Conservation (phyloP, 2,888 invertebrate species). For the Drosophila eohydei region DNA sequence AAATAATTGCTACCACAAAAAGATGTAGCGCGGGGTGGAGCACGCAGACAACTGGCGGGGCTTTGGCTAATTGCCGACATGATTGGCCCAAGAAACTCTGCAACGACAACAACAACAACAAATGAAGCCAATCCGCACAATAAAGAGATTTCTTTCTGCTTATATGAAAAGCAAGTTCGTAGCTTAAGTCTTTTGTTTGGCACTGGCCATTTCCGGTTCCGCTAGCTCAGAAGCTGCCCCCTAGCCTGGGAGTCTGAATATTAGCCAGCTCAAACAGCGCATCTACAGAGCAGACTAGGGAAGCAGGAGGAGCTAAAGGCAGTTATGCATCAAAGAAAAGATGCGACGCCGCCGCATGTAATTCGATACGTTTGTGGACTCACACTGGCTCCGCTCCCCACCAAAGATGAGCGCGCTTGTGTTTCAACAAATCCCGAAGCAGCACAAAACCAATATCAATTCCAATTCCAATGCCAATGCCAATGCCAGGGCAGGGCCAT, state of each 20-base stretch:
- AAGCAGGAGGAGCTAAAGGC: neutral
- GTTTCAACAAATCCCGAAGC: conserved; percentile 47
- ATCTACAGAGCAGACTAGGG: neutral
- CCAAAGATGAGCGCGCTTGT: conserved; percentile 60
- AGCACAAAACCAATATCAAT: conserved; percentile 30
- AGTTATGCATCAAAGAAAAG: conserved; percentile 61
- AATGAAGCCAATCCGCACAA: conserved; percentile 31
- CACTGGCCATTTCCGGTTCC: conserved; percentile 71
- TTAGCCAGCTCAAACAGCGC: conserved; percentile 40
- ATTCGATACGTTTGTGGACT: conserved; percentile 66
- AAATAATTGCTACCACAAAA: conserved; percentile 84
- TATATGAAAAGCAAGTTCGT: conserved; percentile 38
- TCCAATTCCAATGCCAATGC: conserved; percentile 25
- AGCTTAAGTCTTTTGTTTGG: conserved; percentile 51
- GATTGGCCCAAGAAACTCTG: conserved; percentile 46
- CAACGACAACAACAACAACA: conserved; percentile 7
- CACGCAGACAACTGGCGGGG: conserved; percentile 14
- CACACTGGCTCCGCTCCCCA: conserved; percentile 64
- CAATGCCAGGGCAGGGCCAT: conserved; percentile 51
- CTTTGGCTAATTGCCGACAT: conserved; percentile 65
- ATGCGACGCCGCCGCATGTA: conserved; percentile 56
- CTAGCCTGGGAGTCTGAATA: conserved; percentile 10
- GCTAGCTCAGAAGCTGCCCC: conserved; percentile 28
- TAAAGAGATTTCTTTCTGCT: conserved; percentile 49
- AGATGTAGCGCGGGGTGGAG: conserved; percentile 7